Evolutionary conservation across 2,888 invertebrate genomes (phyloP).

Genomic region (Sisyra nigra): DNA sequence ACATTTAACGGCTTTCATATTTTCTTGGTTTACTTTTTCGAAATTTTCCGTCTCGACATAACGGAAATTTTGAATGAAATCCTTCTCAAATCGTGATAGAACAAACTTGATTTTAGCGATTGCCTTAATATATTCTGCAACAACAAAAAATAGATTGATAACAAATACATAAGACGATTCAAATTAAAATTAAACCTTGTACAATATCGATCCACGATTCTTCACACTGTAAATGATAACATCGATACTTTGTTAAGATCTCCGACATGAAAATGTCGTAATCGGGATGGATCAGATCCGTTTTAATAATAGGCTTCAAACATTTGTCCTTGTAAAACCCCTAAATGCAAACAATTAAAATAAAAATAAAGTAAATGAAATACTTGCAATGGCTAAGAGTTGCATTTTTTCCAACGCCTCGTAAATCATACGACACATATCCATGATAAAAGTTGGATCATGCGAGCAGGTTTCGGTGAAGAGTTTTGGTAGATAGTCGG

Average conservation of each 20-base stretch:
- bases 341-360: slow-evolving; percentile 2
- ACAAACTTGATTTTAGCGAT: too few relatives aligned
- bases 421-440: not conserved
- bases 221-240: slow-evolving; percentile 8
- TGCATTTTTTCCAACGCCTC: not conserved
- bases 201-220: slow-evolving; percentile 2
- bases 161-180: too few relatives aligned
- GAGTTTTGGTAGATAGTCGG: not conserved
- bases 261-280: slow-evolving; percentile 4
- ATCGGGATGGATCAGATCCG: not conserved
- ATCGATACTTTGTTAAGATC: slow-evolving; percentile 5
- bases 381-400: not conserved
- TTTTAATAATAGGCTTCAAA: not conserved
- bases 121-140: too few relatives aligned
- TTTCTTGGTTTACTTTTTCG: too few relatives aligned
- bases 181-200: slow-evolving; percentile 1
- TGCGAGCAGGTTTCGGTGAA: not conserved
- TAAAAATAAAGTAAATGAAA: not conserved
- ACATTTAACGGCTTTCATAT: not conserved
- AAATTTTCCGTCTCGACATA: too few relatives aligned
- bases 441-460: not conserved
- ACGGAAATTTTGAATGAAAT: too few relatives aligned
- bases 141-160: too few relatives aligned
- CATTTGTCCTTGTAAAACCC: slow-evolving; percentile 3
- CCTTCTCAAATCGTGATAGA: too few relatives aligned